Base-by-base conservation (phyloP, 2,888 invertebrate species). In the Drosophila siamana region DNA sequence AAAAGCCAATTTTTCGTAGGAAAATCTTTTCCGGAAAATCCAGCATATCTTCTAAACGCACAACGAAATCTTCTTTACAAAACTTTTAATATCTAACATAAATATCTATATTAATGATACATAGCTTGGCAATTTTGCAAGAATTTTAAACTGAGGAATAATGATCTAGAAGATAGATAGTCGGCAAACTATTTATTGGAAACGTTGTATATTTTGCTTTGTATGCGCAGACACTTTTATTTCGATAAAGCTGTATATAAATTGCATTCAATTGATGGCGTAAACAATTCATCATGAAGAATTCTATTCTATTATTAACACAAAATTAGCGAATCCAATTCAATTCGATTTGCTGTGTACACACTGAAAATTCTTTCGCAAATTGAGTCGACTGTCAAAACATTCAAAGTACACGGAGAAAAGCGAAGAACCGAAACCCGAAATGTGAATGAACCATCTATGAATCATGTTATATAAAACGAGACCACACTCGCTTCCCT, bases 241-340 rank as follows among this genome's bases (percentile, higher is more conserved):
- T 7, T 44, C 30, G 15, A 44, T 55, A 24, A 44, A 44, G 55
- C 28, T 54, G 41, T 54, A 6, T 30, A 40, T 13, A 33, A 54
- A 54, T 54, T 43, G 13, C 54, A 54, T 15, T 44, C 55, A 44
- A 44, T 24, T 43, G 43, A 55, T 33, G 56, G 40, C 56, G 46
- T 46, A 46, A 56, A 56, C 46, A 56, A 36, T 46, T 15, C 15
- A 36, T 56, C 46, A 56, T 46, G 26, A 8, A 9, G 33, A 46
- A 56, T 56, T 33, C 55, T 30, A 55, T 54, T 2, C 19, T 19
- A 19, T 19, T 43, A 55, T 55, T 55, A 44, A 54, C 41, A 9
- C 3, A 54, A 54, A 54, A 41, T 52, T 40, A 8, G 33, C 54
- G 30, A 54, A 33, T 54, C 54, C 7, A 43, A 54, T 54, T 43